Percentiles rank a stretch among this genome's conserved stretches.
Conservation (phyloP, 2,113 vertebrate genomes). For the Bufo gargarizans region DNA sequence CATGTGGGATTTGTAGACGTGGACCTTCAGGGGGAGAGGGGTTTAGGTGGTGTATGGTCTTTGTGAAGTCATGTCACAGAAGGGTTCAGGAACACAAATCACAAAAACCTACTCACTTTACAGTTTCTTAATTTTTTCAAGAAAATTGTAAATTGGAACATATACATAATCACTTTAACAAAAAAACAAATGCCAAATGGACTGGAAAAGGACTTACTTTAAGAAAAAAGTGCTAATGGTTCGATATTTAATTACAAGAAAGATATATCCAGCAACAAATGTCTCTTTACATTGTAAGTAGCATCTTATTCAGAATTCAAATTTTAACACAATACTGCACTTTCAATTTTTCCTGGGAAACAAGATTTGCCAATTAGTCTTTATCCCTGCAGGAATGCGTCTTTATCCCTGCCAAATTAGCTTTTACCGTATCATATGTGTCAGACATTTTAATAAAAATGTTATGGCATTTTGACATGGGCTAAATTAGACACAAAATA, state of each 20-base stretch:
- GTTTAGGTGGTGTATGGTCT: background rate
- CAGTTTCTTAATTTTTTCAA: conserved; percentile 55
- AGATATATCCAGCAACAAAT: conserved; percentile 30
- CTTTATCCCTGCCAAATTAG: background rate
- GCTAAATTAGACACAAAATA: background rate
- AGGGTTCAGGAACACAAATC: conserved; percentile 59
- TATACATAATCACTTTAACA: conserved; percentile 62
- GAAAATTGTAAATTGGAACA: conserved; percentile 63
- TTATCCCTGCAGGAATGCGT: background rate
- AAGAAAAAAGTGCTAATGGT: conserved; percentile 40
- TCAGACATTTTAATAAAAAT: background rate
- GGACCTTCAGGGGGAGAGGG: background rate
- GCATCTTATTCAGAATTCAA: background rate
- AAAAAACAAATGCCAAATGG: conserved; percentile 29
- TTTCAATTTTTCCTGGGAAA: background rate
- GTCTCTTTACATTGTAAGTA: conserved; percentile 12
- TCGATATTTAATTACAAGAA: conserved; percentile 20
- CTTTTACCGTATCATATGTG: background rate
- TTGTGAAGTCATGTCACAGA: background rate
- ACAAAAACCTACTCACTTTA: conserved; percentile 66
- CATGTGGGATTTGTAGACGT: background rate
- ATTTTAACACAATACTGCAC: background rate
- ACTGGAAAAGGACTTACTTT: background rate
- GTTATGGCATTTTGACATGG: background rate
- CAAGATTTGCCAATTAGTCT: background rate